A percentile compares a stretch with the other conserved stretches of the same genome.
phyloP scores from a whole-genome alignment of 2,113 vertebrate species.

The Typhlomys cinereus region DNA sequence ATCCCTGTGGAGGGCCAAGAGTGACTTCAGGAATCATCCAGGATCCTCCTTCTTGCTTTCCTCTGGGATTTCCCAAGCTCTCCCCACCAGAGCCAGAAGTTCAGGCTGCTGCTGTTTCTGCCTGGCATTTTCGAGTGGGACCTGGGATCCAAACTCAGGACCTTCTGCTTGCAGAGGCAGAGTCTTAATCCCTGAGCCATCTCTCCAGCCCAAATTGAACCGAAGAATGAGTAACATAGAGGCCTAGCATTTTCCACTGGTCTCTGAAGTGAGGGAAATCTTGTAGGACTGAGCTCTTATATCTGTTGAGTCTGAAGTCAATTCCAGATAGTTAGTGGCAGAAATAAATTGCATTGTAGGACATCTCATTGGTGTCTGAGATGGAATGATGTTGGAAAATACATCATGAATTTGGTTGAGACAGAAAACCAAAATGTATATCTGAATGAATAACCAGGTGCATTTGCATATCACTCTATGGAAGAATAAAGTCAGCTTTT shows the following conservation, averaged over 20 bases:
- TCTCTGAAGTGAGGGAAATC: not conserved
- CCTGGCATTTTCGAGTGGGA: too few relatives aligned
- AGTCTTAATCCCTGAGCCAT: too few relatives aligned
- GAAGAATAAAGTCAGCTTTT: not conserved
- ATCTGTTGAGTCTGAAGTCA: not conserved
- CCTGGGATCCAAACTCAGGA: too few relatives aligned
- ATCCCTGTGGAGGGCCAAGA: too few relatives aligned
- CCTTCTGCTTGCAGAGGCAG: too few relatives aligned
- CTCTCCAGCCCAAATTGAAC: too few relatives aligned
- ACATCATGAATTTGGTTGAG: not conserved
- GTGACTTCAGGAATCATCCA: too few relatives aligned
- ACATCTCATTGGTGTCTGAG: not conserved
- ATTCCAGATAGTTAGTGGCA: not conserved
- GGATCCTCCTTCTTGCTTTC: too few relatives aligned
- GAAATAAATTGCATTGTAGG: not conserved
- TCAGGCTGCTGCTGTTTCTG: too few relatives aligned
- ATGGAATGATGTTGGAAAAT: not conserved
- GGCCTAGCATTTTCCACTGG: not conserved
- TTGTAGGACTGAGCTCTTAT: not conserved
- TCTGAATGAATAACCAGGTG: not conserved
- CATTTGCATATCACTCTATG: not conserved
- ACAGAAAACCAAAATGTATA: not conserved
- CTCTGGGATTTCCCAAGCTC: too few relatives aligned
- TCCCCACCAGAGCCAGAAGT: too few relatives aligned
- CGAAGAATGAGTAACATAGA: not conserved